A percentile compares a stretch with the other conserved stretches of the same genome.
Conservation (phyloP, 2,113 vertebrate genomes). For the Fregetta grallaria region DNA sequence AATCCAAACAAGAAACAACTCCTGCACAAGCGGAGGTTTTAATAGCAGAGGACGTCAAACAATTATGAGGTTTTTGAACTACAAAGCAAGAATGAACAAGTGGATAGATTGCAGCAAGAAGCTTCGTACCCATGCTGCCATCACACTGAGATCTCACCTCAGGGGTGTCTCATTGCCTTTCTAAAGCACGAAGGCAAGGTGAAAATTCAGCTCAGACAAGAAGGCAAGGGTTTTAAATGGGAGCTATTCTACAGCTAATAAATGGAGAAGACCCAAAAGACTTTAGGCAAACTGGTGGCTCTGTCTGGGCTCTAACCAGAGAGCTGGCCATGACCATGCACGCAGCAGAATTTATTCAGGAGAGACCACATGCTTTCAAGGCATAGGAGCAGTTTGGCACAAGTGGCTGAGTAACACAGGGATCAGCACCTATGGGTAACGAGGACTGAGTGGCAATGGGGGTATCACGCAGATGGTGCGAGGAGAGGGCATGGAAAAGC, state of each 20-base stretch:
- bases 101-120: background rate
- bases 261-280: background rate
- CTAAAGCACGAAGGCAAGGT: background rate
- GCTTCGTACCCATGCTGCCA: background rate
- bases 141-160: background rate
- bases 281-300: background rate
- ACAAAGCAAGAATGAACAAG: background rate
- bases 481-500: background rate
- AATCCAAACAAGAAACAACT: conserved; percentile 2
- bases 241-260: background rate
- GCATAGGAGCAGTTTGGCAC: background rate
- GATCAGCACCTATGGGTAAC: background rate
- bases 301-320: background rate
- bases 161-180: background rate
- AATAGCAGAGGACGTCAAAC: background rate
- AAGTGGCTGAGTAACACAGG: background rate
- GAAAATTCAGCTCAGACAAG: background rate
- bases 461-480: rapidly evolving
- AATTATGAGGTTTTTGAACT: background rate
- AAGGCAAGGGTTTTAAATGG: background rate
- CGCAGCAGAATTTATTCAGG: background rate
- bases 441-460: background rate
- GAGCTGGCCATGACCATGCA: background rate
- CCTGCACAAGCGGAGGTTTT: background rate
- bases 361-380: background rate